Percentiles rank a stretch among this genome's conserved stretches.
These are phyloP conservation scores for Indicator maculatus DNA, from an alignment of 2,113 vertebrate species.

Conservation along the genomic window DNA sequence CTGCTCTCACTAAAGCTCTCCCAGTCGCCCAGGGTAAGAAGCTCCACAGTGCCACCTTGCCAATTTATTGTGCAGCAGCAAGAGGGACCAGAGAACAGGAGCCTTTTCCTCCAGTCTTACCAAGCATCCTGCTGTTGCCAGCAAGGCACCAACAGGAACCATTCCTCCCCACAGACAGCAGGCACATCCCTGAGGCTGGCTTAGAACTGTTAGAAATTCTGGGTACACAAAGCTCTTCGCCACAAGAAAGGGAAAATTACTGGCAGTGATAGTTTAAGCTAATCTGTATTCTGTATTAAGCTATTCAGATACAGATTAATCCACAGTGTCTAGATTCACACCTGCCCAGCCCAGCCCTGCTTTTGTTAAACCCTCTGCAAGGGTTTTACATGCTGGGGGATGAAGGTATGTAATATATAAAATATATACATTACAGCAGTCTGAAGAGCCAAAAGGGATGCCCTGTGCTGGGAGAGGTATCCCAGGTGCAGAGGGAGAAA, in stretches of 20 bases:
- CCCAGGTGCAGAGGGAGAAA: too few relatives aligned
- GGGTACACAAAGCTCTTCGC: neutral
- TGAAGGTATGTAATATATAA: neutral
- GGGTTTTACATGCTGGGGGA: neutral
- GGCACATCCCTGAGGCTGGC: neutral
- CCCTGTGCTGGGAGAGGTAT: neutral
- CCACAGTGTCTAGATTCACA: neutral
- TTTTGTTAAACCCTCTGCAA: neutral
- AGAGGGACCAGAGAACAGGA: rapidly evolving
- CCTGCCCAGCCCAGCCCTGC: rapidly evolving
- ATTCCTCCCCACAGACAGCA: neutral
- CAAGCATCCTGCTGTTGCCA: too few relatives aligned
- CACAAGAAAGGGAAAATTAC: neutral
- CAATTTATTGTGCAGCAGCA: neutral
- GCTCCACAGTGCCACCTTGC: neutral
- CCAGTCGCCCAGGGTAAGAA: neutral
- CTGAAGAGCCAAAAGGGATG: neutral
- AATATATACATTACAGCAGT: neutral
- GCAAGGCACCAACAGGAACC: neutral
- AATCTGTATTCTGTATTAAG: neutral
- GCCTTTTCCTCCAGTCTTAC: neutral
- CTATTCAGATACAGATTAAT: neutral
- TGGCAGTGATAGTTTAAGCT: neutral
- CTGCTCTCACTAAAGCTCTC: rapidly evolving
- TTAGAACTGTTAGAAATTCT: neutral